Conservation (phyloP, 2,797 vertebrate species). For the Sebastiscus tertius region DNA sequence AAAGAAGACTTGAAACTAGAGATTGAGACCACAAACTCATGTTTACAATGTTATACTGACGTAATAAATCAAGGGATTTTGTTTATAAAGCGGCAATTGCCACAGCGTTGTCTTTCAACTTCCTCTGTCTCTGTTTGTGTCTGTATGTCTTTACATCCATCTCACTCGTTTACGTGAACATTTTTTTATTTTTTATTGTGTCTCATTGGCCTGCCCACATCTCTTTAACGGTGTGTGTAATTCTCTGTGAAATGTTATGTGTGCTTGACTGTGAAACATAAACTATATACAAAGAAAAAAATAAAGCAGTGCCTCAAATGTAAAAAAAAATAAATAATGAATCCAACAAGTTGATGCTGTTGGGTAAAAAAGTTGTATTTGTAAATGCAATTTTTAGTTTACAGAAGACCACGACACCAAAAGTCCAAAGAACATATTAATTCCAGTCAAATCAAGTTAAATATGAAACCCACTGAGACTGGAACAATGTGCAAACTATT, state of each 20-base stretch:
- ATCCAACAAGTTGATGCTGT: background rate
- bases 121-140: background rate
- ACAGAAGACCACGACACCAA: background rate
- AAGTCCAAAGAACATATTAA: background rate
- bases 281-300: background rate
- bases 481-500: background rate
- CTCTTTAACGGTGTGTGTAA: background rate
- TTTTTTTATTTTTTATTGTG: background rate
- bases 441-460: background rate
- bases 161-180: background rate
- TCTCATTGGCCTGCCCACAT: background rate
- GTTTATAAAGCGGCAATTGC: background rate
- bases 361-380: background rate
- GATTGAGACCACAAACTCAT: too few relatives aligned
- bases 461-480: background rate
- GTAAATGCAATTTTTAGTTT: background rate
- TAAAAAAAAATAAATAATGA: background rate
- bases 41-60: too few relatives aligned
- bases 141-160: too few relatives aligned
- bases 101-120: background rate
- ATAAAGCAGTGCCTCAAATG: background rate
- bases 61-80: background rate
- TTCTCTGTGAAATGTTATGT: background rate
- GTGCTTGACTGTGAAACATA: background rate
- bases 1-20: too few relatives aligned